Base-by-base conservation (phyloP, 2,888 invertebrate species). In the Meteorus cinctellus region DNA sequence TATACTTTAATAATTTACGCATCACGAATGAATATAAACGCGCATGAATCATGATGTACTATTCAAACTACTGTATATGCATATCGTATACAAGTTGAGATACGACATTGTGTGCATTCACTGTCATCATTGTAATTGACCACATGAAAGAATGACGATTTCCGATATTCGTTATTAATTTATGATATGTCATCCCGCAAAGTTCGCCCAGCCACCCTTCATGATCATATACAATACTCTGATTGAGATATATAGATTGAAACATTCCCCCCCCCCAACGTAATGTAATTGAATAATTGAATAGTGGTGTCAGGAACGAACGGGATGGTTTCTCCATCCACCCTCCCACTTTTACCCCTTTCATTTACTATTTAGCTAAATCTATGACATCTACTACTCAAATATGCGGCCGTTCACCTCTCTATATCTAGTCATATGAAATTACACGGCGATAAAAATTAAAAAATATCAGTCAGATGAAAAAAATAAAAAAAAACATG, bases 401-500 rank as follows among this genome's bases (percentile, higher is more conserved):
- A 75, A 71, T 75, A 75, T 75, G 59, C 71, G 59, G 34, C 41
- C 45, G 66, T 66, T 71, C 66, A 67, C 66, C 71, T 71, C 48
- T 27, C 19, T 29, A 71, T 66, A 31, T 75, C 75, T 75, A 75
- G 75, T 75, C 75, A 75, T 65, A 45, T 71, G 24, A 65, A 29
- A 45, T 63, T 63, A 70, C 68, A 51, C 66, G 75, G 66, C 59
- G 71, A 75, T 75, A 55, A 55, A 55, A 29, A 19, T 36, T 16
- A 8, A 51, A 27, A 68, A 51, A 51, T n/a, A 68, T 55, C 68
- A 41, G 36, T 8, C 62, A n/a, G 29, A 45, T 48, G 41, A 45
- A 63, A 70, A 63, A 5, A 41, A 75, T 36, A 19, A 34, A 55
- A 14, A 31, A 45, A 48, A 68, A 45, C 27, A 48, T n/a, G 16